Percentiles rank a stretch among this genome's conserved stretches.
These are phyloP conservation scores for Drosophila quadrilineata DNA, from an alignment of 1,140 invertebrate genomes.

Conservation along the genomic window DNA sequence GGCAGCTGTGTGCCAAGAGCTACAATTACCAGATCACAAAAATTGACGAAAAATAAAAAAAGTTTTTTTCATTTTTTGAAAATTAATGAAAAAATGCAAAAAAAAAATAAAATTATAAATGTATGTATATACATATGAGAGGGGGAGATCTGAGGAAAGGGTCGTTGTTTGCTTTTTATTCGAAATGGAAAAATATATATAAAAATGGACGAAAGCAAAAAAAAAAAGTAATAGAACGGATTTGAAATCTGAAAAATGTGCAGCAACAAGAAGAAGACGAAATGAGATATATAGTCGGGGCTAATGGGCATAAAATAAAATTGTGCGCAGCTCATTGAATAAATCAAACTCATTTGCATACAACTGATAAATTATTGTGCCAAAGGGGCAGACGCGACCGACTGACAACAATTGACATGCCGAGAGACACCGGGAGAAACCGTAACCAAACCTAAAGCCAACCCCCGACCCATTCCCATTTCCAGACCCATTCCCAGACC, in stretches of 20 bases:
- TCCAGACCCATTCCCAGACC: no score
- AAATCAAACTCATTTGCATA: constrained; percentile 80
- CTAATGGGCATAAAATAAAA: constrained; percentile 48
- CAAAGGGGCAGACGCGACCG: constrained; percentile 34
- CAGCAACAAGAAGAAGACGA: neutral
- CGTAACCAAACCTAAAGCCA: constrained; percentile 48
- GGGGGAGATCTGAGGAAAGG: no score
- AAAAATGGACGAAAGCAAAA: constrained; percentile 11
- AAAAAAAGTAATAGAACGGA: constrained; percentile 2
- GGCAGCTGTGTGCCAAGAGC: constrained; percentile 49
- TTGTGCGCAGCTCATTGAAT: constrained; percentile 77
- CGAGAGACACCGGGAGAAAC: constrained; percentile 23
- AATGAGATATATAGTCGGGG: constrained; percentile 18
- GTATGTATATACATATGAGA: no score
- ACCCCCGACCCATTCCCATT: no score
- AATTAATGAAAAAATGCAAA: no score
- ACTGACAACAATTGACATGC: constrained; percentile 71
- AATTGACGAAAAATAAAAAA: constrained; percentile 36
- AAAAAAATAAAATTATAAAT: no score
- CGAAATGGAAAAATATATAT: neutral
- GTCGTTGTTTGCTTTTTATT: constrained; percentile 5
- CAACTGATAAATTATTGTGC: constrained; percentile 75
- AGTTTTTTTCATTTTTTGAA: no score
- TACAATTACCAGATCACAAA: constrained; percentile 12
- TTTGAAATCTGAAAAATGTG: constrained; percentile 2